Evolutionary conservation across 2,888 invertebrate genomes (phyloP), one percentile per base, ranked within the genome.

Genomic region (Agriopis marginaria): DNA sequence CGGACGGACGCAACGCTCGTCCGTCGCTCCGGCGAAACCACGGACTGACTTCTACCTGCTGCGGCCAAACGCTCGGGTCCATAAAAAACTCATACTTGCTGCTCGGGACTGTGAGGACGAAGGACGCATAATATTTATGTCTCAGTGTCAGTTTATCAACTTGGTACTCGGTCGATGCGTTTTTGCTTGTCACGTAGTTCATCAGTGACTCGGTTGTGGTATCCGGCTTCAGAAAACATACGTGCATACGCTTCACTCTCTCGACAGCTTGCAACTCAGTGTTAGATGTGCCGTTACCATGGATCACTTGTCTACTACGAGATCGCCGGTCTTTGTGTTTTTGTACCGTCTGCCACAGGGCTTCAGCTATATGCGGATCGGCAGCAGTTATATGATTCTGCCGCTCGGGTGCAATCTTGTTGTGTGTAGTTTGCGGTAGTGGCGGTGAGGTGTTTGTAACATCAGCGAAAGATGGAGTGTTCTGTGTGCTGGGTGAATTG

Each of bases 1-100:
- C 12, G 39, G 54, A 54, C 39, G 39, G 7, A 39, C 54, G 54
- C 39, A 39, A 12, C 54, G 54, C 54, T 9, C 54, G 54, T 39
- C 54, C 39, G 54, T 39, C 54, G 39, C 54, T 39, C 11, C 54
- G 32, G 12, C 54, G 39, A 54, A 54, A 54, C 39, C 39, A 54
- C 32, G 54, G 39, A 39, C 54, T 39, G 7, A 54, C 39, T 17
- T 39, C 54, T 12, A 39, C 39, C 12, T 39, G 54, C 32, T 53
- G 32, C 12, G 53, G 53, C 53, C 53, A 53, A 39, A 9, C 17
- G 7, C 10, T 8, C n/a, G 54, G 0, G 12, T 17, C 7, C 54
- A 54, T 39, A 10, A 54, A 54, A 12, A 17, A 54, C 11, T 23
- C 53, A 39, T 12, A 53, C 7, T 32, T 53, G 39, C 53, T 39